Evolutionary conservation across 2,888 invertebrate genomes (phyloP), one percentile per base, ranked within the genome.

Genomic region (Lasioglossum morio): DNA sequence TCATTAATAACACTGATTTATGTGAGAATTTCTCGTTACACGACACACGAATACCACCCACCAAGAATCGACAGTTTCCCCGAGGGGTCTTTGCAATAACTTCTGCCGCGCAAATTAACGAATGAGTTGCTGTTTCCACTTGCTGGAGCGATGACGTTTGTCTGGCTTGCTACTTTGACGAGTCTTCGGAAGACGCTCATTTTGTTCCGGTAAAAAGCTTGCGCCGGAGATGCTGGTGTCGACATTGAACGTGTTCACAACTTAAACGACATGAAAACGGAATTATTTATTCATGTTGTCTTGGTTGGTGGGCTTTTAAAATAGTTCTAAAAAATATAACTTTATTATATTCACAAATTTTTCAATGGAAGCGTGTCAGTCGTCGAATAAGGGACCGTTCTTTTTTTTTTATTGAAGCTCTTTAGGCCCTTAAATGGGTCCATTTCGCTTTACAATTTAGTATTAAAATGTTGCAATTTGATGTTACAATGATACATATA

Each of bases 1-100:
- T 86, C 92, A 91, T 91, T 91, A 92, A 91, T 92, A 90, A 92
- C 92, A 83, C 84, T 86, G 88, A 90, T 90, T 87, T 90, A 90
- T 86, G 90, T 89, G 90, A 84, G 90, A 89, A 88, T 90, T 82
- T 82, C 87, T 88, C 85, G 88, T 90, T 91, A 87, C 86, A 84
- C 85, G 84, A 90, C 80, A 78, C 82, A 43, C 82, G 69, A 72
- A 53, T 74, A 73, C 82, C 87, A 79, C 81, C 87, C 81, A 73
- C 88, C 79, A 86, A 84, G 84, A 90, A 91, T 91, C 89, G 90
- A 91, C 90, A 92, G 91, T 85, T 89, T 90, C 79, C 75, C 60
- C 75, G 76, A 84, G 88, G 77, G 30, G 53, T 78, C 72, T 74
- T 72, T 72, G 83, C 88, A 89, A 90, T 89, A 92, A 92, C 91